These are phyloP conservation scores for Hippopotamyrus pictus DNA, from an alignment of 2,797 vertebrate species.

Conservation along the genomic window DNA sequence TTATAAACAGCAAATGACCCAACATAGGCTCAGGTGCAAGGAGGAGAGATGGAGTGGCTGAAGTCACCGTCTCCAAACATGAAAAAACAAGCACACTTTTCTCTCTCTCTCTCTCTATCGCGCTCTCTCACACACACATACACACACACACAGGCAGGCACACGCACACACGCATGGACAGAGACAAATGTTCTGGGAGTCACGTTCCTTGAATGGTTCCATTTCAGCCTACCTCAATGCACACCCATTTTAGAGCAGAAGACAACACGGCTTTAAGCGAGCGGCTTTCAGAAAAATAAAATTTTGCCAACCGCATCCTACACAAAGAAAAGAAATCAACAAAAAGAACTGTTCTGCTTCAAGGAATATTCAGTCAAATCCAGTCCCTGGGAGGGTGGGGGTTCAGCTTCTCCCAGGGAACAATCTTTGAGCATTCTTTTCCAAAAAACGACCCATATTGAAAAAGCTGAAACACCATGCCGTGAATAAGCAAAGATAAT, in stretches of 20 bases:
- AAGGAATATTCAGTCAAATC: neutral
- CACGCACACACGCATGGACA: slow-evolving; percentile 28
- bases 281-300: neutral
- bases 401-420: neutral
- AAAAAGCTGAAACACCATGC: neutral
- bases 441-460: neutral
- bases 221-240: slow-evolving; percentile 3
- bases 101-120: neutral
- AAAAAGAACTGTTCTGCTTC: neutral
- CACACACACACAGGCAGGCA: slow-evolving; percentile 23
- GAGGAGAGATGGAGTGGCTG: slow-evolving; percentile 57
- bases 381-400: neutral
- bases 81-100: neutral
- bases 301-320: neutral
- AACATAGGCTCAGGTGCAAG: slow-evolving; percentile 69
- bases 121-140: neutral
- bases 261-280: neutral
- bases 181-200: neutral
- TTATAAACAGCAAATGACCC: slow-evolving; percentile 80
- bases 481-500: neutral
- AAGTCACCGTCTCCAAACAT: slow-evolving; percentile 28
- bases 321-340: neutral
- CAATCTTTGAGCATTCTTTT: neutral
- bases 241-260: neutral
- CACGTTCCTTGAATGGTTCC: neutral